Evolutionary conservation across 1,140 invertebrate genomes (phyloP), one percentile per base, ranked within the genome.

Genomic region (Leptinotarsa texana): DNA sequence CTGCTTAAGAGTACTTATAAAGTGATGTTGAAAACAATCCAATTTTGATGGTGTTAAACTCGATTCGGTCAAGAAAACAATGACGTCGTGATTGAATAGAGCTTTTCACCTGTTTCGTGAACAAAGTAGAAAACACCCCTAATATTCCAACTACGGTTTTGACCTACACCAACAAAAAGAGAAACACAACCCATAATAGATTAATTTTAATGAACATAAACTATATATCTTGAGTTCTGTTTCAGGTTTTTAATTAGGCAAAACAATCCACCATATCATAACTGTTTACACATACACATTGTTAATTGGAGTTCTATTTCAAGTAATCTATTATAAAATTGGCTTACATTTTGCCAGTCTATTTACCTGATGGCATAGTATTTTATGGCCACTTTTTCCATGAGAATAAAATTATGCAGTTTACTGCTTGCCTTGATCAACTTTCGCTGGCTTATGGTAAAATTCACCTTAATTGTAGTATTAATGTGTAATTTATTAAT

Each of bases 281-380:
- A 57, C 51, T 57, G 51, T 57, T 57, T 57, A 57, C 51, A 57
- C 51, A 57, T 57, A 57, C 51, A 57, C 51, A 57, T 57, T 57
- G 15, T 15, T 57, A 57, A 57, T 57, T 57, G n/a, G 51, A 57
- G 15, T 57, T 57, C 51, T 57, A 18, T 57, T 57, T 57, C 51
- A 17, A 57, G 51, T 57, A 57, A 57, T 57, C 51, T 18, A 57
- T 57, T 57, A 57, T n/a, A 15, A 57, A 57, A 57, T 57, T 57
- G 51, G 51, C 51, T 57, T 18, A 57, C 17, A 57, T 57, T 57
- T 57, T 57, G 51, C 51, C 51, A 57, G 51, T 57, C 51, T 57
- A 57, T 57, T 57, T 57, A 57, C 51, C 51, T 57, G 15, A 57
- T 57, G 51, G 51, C 17, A 57, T 57, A 57, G n/a, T 57, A 57